phyloP scores from a whole-genome alignment of 1,140 invertebrate species.

The Euura saliciscinereae region DNA sequence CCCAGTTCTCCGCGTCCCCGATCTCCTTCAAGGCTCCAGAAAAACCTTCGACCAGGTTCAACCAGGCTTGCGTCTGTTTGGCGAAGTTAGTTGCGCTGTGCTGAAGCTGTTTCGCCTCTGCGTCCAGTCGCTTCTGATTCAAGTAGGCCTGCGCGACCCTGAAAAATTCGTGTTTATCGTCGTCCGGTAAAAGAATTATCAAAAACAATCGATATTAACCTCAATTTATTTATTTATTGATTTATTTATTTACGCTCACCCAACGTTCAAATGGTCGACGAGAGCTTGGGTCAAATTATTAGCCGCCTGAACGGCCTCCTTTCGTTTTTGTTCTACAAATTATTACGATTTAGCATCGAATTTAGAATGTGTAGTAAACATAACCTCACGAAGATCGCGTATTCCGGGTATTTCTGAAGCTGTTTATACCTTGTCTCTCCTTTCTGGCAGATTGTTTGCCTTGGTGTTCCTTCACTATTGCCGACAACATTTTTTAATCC shows the following conservation, averaged over 20 bases:
- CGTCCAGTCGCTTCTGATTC: conserved; percentile 96
- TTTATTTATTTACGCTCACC: conserved; percentile 66
- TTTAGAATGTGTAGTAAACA: no score
- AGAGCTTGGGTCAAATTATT: conserved; percentile 91
- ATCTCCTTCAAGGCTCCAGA: conserved; percentile 97
- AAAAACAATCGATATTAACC: conserved; percentile 10
- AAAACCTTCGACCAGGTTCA: conserved; percentile 92
- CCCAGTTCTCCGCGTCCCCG: conserved; percentile 99
- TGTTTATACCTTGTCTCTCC: conserved; percentile 79
- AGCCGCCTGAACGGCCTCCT: conserved; percentile 90
- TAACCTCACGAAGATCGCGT: no score
- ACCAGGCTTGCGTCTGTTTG: conserved; percentile 96
- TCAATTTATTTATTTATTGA: conserved; percentile 14
- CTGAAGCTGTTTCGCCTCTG: conserved; percentile 96
- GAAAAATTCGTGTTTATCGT: conserved; percentile 24
- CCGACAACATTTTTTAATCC: conserved; percentile 73
- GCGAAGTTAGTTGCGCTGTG: conserved; percentile 92
- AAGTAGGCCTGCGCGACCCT: conserved; percentile 96
- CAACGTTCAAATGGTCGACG: conserved; percentile 97
- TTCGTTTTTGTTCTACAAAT: conserved; percentile 82
- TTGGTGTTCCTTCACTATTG: conserved; percentile 88
- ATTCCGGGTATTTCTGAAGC: no score
- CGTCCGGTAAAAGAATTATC: conserved; percentile 1
- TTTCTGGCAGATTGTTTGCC: conserved; percentile 75
- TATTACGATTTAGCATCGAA: conserved; percentile 12